phyloP scores from a whole-genome alignment of 1,140 invertebrate genomes.

The Phymastichus coffea region DNA sequence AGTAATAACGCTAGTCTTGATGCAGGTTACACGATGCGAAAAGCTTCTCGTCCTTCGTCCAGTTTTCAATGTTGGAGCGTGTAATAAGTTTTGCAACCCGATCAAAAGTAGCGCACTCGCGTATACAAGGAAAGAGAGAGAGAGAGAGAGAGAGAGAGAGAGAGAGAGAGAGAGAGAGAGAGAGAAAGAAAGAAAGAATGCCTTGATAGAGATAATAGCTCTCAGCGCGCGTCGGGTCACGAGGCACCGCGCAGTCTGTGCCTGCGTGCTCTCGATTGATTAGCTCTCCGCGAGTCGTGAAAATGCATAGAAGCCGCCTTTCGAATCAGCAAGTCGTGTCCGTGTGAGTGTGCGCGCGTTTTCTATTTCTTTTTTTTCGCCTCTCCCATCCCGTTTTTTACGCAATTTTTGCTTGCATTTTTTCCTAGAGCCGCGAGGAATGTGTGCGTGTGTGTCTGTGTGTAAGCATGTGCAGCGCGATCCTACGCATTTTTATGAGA shows the following conservation, averaged over 20 bases:
- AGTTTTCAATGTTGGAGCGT: not conserved
- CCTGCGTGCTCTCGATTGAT: not conserved
- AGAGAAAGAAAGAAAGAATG: slow-evolving; percentile 37
- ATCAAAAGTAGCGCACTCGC: slow-evolving; percentile 57
- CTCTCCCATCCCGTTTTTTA: not conserved
- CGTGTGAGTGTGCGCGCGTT: no score
- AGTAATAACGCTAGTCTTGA: slow-evolving; percentile 56
- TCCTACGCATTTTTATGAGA: slow-evolving; percentile 23
- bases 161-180: no score
- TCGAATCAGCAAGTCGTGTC: no score
- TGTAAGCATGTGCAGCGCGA: no score
- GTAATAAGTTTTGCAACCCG: slow-evolving; percentile 55
- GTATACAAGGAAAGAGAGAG: no score
- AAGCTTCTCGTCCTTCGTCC: not conserved
- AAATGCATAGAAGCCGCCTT: slow-evolving; percentile 20
- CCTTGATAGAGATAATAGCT: slow-evolving; percentile 39
- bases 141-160: slow-evolving; percentile 7
- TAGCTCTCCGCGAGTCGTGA: no score
- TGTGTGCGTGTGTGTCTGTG: no score
- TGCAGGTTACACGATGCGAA: slow-evolving; percentile 50
- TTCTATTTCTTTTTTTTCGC: not conserved
- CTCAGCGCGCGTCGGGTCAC: slow-evolving; percentile 23
- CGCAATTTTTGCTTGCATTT: not conserved
- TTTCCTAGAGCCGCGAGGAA: not conserved
- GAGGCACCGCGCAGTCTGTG: not conserved